These are phyloP conservation scores for Spinus pinus DNA, from an alignment of 2,797 vertebrate genomes.

Conservation along the genomic window DNA sequence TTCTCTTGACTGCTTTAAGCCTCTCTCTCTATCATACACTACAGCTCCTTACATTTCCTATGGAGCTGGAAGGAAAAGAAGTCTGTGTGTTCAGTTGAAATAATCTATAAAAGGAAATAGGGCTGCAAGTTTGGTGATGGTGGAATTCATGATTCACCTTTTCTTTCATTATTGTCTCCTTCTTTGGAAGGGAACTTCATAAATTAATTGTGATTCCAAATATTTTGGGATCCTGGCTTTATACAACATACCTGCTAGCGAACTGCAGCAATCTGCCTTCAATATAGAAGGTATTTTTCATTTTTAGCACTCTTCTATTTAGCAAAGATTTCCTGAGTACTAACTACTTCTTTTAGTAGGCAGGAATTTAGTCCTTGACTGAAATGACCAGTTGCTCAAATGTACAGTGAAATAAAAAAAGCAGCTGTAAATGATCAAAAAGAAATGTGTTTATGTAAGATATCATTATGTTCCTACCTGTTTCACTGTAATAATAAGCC, in stretches of 20 bases:
- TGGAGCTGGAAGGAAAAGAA: not conserved
- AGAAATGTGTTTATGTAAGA: not conserved
- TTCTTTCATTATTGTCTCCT: not conserved
- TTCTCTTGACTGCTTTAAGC: not conserved
- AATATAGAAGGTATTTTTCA: not conserved
- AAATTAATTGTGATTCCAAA: not conserved
- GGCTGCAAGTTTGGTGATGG: not conserved
- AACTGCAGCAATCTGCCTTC: not conserved
- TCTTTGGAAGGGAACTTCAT: not conserved
- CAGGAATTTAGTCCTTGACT: not conserved
- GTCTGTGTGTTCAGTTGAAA: not conserved
- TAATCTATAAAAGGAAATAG: not conserved
- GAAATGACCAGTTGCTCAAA: conserved; percentile 26
- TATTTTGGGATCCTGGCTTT: not conserved
- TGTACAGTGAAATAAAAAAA: not conserved
- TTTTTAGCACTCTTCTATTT: not conserved
- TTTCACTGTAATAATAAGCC: not conserved
- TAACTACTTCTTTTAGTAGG: not conserved
- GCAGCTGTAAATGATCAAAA: not conserved
- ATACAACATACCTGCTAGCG: not conserved
- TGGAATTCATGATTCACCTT: not conserved
- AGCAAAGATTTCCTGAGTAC: not conserved
- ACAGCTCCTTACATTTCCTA: not conserved
- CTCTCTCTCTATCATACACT: not conserved
- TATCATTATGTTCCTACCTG: not conserved